phyloP scores from a whole-genome alignment of 2,888 invertebrate genomes.

The Acrocyrtus sp. region DNA sequence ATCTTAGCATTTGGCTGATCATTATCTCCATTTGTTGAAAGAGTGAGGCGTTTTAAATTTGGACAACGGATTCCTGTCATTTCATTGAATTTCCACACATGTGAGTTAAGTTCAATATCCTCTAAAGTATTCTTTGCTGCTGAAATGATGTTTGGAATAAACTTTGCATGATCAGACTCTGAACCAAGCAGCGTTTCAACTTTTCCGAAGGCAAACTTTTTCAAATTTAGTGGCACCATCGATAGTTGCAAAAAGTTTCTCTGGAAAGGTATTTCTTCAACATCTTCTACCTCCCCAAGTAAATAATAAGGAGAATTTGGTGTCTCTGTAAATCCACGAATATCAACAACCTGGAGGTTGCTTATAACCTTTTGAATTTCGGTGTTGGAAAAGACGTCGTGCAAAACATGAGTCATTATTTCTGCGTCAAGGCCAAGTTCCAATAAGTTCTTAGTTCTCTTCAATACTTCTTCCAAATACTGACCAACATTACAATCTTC shows the following conservation, averaged over 20 bases:
- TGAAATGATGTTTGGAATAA: constrained; percentile 44
- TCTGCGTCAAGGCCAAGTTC: constrained; percentile 18
- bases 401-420: constrained; percentile 25
- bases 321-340: background rate
- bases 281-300: constrained; percentile 25
- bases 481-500: constrained; percentile 2
- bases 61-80: constrained; percentile 46
- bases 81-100: constrained; percentile 43
- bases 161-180: constrained; percentile 31
- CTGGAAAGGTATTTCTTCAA: constrained; percentile 40
- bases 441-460: background rate
- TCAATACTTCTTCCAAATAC: constrained; percentile 23
- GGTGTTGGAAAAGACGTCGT: constrained; percentile 28
- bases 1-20: constrained; percentile 1
- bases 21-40: constrained; percentile 22
- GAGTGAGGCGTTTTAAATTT: constrained; percentile 27
- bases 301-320: constrained; percentile 17
- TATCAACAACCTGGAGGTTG: constrained; percentile 25
- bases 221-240: constrained; percentile 31
- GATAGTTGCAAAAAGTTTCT: constrained; percentile 53
- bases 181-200: constrained; percentile 21
- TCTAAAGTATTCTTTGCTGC: constrained; percentile 31
- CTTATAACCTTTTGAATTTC: constrained; percentile 14
- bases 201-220: constrained; percentile 33
- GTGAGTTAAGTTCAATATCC: constrained; percentile 41